Base-by-base conservation (phyloP, 2,888 invertebrate species). In the Phyto melanocephala region DNA sequence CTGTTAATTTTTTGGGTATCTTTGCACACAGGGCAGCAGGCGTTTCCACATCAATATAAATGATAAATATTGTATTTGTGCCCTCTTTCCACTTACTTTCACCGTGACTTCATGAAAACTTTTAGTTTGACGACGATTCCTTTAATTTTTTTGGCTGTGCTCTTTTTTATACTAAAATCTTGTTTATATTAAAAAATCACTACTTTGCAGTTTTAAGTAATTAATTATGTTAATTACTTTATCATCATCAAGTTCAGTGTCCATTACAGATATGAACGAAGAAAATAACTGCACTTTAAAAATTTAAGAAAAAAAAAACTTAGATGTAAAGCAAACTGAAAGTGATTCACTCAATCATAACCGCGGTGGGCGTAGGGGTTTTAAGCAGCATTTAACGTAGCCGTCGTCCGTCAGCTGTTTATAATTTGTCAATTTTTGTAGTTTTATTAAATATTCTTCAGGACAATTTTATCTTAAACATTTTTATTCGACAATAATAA, bases 351-450 rank as follows among this genome's bases (percentile, higher is more conserved):
- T 68, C 81, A 76, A 78, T 74, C 77, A 81, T 72, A 77, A 74
- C 81, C 75, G 82, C 82, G 79, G 82, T 79, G 82, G 82, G 82
- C 82, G 82, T 82, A 82, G 82, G 79, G 82, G 82, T 67, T 82
- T 81, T 24, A 20, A 8, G 72, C 75, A 60, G 71, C 47, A 37
- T 35, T 42, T 22, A 63, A 56, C 56, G 81, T 62, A 65, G 76
- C 58, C 67, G 75, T 65, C 72, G 62, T 54, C 58, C 56, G 81
- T 82, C 82, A 82, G 82, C 82, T 82, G 82, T 82, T 82, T 67
- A 72, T 28, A 79, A 37, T 76, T 79, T 82, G 75, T 50, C n/a
- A 33, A 63, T 71, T 78, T 71, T 75, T 60, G 15, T 52, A 20
- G 24, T 70, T 42, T 24, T 47, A 63, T 6, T 20, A 37, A 3